phyloP scores from a whole-genome alignment of 2,113 vertebrate genomes.

The Phyllostomus hastatus region DNA sequence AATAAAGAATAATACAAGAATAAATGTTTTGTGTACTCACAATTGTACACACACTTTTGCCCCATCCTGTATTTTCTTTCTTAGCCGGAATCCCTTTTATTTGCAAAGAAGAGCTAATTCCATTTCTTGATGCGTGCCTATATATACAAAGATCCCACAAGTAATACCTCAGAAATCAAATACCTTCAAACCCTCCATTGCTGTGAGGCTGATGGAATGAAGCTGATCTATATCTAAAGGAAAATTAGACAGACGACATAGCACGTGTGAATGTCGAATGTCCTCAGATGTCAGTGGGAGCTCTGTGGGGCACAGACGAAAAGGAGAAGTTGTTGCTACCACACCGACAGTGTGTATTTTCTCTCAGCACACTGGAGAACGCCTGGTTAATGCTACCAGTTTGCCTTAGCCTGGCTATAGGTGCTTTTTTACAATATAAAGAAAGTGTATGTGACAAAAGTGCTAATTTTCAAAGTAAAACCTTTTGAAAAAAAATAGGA shows the following conservation, averaged over 20 bases:
- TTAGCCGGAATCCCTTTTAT: not conserved
- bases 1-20: not conserved
- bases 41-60: not conserved
- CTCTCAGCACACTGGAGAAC: not conserved
- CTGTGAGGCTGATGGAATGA: not conserved
- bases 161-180: not conserved
- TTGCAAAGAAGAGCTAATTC: not conserved
- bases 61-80: not conserved
- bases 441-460: not conserved
- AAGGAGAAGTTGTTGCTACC: not conserved
- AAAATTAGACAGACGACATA: not conserved
- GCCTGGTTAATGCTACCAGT: slow-evolving; percentile 4
- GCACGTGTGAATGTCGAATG: not conserved
- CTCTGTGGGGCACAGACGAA: not conserved
- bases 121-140: not conserved
- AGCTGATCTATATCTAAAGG: not conserved
- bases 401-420: not conserved
- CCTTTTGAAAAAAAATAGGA: not conserved
- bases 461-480: not conserved
- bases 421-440: not conserved
- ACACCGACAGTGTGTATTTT: not conserved
- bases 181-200: slow-evolving; percentile 19
- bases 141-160: not conserved
- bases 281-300: not conserved
- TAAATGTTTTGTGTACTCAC: not conserved